Evolutionary conservation across 2,113 vertebrate genomes (phyloP).

Genomic region (Lophochroa leadbeateri): DNA sequence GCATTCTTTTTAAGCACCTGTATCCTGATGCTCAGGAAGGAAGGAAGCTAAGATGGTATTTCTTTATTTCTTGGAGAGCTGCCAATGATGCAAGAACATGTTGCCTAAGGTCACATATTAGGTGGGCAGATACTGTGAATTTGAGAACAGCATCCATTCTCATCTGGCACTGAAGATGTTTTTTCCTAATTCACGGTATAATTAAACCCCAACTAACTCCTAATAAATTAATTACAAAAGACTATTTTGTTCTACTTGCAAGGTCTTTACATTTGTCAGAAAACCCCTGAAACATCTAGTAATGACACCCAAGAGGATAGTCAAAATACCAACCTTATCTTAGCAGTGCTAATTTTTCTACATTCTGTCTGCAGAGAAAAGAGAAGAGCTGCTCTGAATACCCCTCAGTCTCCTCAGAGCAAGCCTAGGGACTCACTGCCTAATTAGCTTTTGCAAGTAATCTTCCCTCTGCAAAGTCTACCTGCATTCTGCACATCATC

Average conservation of each 20-base stretch:
- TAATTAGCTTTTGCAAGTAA: neutral
- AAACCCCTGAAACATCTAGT: neutral
- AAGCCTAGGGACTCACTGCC: neutral
- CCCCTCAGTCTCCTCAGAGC: neutral
- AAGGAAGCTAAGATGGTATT: neutral
- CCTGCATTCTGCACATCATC: neutral
- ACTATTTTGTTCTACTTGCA: neutral
- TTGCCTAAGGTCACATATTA: neutral
- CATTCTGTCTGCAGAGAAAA: neutral
- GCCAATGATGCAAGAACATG: neutral
- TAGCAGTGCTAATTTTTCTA: neutral
- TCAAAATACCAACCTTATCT: neutral
- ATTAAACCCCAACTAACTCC: slow-evolving; percentile 18
- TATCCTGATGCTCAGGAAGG: neutral
- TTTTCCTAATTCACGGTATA: neutral
- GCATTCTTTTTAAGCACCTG: neutral
- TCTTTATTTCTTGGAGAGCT: neutral
- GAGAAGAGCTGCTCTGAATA: neutral
- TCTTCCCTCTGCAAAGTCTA: neutral
- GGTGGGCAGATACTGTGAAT: neutral
- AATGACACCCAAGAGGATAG: neutral
- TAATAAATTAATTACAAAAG: slow-evolving; percentile 12
- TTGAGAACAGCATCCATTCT: neutral
- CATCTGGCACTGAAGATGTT: neutral
- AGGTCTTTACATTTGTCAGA: neutral